Conservation (phyloP, 2,888 invertebrate species). For the Eupsilia transversa region DNA sequence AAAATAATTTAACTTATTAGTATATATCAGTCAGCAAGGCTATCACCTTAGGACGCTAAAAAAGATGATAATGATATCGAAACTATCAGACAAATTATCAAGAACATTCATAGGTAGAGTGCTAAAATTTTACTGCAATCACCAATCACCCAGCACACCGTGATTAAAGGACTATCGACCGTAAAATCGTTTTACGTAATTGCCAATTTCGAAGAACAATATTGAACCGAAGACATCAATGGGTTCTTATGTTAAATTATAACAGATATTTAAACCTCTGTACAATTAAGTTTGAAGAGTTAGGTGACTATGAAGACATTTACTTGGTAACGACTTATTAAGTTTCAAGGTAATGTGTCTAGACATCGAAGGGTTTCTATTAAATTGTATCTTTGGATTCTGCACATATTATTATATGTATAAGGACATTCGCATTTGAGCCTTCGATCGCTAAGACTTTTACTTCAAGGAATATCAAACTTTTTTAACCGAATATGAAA, state of each 20-base stretch:
- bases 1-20: too few species aligned
- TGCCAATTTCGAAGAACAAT: slow-evolving; percentile 41
- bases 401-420: neutral
- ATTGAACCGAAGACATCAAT: slow-evolving; percentile 26
- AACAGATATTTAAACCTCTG: slow-evolving; percentile 27
- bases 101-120: neutral
- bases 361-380: slow-evolving; percentile 31
- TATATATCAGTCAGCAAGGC: too few species aligned
- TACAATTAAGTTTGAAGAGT: slow-evolving; percentile 31
- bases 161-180: slow-evolving; percentile 38
- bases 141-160: slow-evolving; percentile 31
- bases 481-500: too few species aligned
- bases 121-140: slow-evolving; percentile 35
- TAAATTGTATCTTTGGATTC: slow-evolving; percentile 25
- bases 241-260: slow-evolving; percentile 43
- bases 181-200: slow-evolving; percentile 33
- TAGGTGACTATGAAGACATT: slow-evolving; percentile 40
- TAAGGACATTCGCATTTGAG: neutral
- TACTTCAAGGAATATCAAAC: neutral
- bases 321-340: slow-evolving; percentile 37
- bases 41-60: neutral
- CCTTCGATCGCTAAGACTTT: neutral
- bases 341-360: slow-evolving; percentile 46
- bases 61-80: neutral
- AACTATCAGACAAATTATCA: neutral